Evolutionary conservation across 1,140 invertebrate species (phyloP), one percentile per base, ranked within the genome.

Genomic region (Cydia amplana): DNA sequence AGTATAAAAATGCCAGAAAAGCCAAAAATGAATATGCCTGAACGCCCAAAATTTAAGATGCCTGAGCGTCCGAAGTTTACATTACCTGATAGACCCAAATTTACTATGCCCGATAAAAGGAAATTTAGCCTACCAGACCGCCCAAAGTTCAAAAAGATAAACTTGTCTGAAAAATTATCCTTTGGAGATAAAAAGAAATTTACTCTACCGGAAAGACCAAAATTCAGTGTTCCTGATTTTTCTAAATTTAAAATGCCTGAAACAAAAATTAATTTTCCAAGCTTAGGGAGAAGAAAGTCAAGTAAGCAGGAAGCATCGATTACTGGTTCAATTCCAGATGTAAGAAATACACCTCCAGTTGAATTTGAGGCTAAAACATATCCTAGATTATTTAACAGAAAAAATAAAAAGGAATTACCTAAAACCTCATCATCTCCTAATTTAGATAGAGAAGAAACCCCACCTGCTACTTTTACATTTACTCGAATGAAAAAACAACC

Each of bases 361-460:
- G 94, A 95, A 32, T 96, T 96, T 87, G 95, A 96, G 84, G 96
- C 96, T 76, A 94, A 94, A 78, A 97, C 96, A 0, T 96, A 96
- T 87, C 96, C 96, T 0, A 93, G 96, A 74, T 93, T 97, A 43
- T 96, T 97, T 81, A 94, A 94, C 55, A 95, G 93, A 77, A 96
- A 95, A 78, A 95, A 90, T 43, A 93, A 91, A 40, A 81, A 79
- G n/a, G 80, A 91, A 77, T 74, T 87, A 60, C 74, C 83, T 60
- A 88, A 89, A 87, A 91, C 93, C 10, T 90, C 90, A 49, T 91
- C 93, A 60, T 91, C 89, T 2, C 91, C 91, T 14, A 90, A 85
- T 23, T 77, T 92, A 77, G 92, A 94, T 74, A 84, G 93, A 76
- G 92, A 93, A 72, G 92, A 92, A 16, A 93, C 93, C 12, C 93